Evolutionary conservation across 2,888 invertebrate species (phyloP), one percentile per base, ranked within the genome.

Genomic region (Diadromus collaris): DNA sequence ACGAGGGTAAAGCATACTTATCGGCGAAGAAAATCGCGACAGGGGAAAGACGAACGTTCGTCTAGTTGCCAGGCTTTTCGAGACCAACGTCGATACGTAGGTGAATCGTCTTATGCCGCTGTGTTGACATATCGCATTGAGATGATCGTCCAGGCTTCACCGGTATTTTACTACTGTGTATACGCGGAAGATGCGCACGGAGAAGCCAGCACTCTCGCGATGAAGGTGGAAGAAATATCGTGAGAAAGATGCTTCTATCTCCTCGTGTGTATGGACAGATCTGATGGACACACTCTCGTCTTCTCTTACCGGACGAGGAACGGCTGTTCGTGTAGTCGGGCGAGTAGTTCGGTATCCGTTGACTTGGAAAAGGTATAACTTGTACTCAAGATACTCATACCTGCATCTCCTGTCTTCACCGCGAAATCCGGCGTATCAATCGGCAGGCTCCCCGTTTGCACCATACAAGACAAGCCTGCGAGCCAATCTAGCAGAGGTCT

Each of bases 51-150:
- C 76, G 78, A 76, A 82, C 76, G 76, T 75, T 65, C 70, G 60
- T 51, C 29, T 24, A 54, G 72, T 78, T 73, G 71, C 44, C 56
- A 44, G 48, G 54, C 46, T 71, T 29, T 60, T 48, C 44, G 70
- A 69, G 72, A 76, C 71, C 48, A 27, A 19, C 51, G 65, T 81
- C 80, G 75, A 78, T 81, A 73, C 75, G 56, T 75, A 76, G 80
- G 80, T 80, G 77, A 80, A 81, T 83, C 75, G 79, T 80, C 79
- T 80, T 81, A 68, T 73, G 78, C 80, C 80, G 78, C 58, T 60
- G 24, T 67, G 7, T 64, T 80, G 80, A 80, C 83, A 79, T 79
- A 80, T 81, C 80, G 79, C 74, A 74, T 70, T 75, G 61, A 32
- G 71, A 78, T 78, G 81, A 82, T 82, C 82, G 72, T 78, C 63